phyloP scores from a whole-genome alignment of 2,113 vertebrate species.

The Dromaius novaehollandiae region DNA sequence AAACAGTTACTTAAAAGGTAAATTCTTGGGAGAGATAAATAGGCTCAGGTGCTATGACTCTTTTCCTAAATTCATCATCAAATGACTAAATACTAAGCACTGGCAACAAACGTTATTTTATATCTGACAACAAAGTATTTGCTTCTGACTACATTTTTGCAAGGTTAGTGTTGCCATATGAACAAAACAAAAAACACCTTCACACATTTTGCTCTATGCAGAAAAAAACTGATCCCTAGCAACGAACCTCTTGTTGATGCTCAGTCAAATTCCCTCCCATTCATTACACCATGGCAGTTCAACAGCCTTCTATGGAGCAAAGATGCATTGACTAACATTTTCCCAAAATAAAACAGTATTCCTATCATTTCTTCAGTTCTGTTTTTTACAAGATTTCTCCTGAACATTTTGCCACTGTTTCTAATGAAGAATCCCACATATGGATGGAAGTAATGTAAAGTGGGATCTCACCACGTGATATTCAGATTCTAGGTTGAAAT shows the following conservation, averaged over 20 bases:
- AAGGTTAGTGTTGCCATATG: not conserved
- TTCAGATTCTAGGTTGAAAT: not conserved
- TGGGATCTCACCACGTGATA: not conserved
- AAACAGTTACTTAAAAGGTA: not conserved
- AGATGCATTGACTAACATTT: not conserved
- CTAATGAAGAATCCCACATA: not conserved
- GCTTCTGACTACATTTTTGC: not conserved
- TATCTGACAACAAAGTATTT: not conserved
- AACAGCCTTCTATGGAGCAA: not conserved
- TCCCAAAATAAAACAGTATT: not conserved
- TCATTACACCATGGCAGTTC: not conserved
- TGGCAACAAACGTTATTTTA: not conserved
- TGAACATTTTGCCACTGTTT: not conserved
- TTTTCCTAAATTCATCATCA: not conserved
- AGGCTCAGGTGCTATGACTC: not conserved
- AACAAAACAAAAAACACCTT: not conserved
- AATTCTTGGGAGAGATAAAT: not conserved
- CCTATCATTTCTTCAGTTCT: not conserved
- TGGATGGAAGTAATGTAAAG: not conserved
- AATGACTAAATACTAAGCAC: not conserved
- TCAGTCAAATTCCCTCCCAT: not conserved
- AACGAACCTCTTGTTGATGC: not conserved
- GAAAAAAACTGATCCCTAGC: not conserved
- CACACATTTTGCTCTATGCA: not conserved
- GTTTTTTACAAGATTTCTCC: not conserved